phyloP scores from a whole-genome alignment of 2,113 vertebrate genomes.

The Hylia prasina region DNA sequence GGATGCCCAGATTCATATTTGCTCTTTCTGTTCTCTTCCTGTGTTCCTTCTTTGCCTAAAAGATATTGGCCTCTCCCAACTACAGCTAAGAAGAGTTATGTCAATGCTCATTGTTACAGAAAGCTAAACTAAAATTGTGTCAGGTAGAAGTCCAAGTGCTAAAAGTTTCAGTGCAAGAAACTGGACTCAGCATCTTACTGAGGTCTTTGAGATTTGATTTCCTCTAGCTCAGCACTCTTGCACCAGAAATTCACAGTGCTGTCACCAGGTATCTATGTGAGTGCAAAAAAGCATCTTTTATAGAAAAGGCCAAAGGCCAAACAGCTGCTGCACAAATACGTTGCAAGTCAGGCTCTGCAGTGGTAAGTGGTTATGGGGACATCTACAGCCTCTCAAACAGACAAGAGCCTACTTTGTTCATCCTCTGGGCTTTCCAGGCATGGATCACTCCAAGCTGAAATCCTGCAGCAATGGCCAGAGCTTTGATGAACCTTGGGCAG shows the following conservation, averaged over 20 bases:
- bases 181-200: not conserved
- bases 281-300: not conserved
- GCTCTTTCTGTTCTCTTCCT: not conserved
- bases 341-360: not conserved
- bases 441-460: not conserved
- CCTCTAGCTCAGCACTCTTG: not conserved
- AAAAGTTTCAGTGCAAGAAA: not conserved
- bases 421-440: not conserved
- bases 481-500: not conserved
- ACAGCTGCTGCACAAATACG: not conserved
- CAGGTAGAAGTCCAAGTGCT: not conserved
- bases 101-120: not conserved
- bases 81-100: not conserved
- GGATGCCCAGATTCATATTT: not conserved
- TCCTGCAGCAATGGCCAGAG: not conserved
- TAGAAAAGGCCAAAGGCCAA: conserved; percentile 4
- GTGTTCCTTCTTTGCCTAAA: not conserved
- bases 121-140: not conserved
- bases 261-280: not conserved
- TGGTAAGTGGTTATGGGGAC: not conserved
- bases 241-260: not conserved
- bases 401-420: not conserved
- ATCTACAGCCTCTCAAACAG: not conserved
- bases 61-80: not conserved
- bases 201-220: not conserved